Conservation (phyloP, 1,140 invertebrate species). For the Antheraea pernyi region DNA sequence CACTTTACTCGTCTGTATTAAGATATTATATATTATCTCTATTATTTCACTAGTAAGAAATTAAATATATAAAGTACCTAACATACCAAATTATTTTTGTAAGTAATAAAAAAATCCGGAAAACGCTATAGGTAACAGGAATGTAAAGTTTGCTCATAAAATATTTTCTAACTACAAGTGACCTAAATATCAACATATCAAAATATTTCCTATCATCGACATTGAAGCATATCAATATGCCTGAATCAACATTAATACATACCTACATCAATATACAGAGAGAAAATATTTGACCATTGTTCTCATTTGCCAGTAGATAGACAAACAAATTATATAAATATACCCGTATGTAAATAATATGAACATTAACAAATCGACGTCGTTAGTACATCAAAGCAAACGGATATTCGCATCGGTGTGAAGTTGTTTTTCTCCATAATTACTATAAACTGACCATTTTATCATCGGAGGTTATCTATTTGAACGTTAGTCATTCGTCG, state of each 20-base stretch:
- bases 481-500: conserved; percentile 29
- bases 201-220: too few species aligned
- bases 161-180: too few species aligned
- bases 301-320: neutral
- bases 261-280: neutral
- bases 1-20: too few species aligned
- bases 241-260: neutral
- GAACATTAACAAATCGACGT: conserved; percentile 7
- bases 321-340: neutral
- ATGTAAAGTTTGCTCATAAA: too few species aligned
- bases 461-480: conserved; percentile 11
- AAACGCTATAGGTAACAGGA: too few species aligned
- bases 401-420: conserved; percentile 7
- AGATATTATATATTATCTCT: too few species aligned
- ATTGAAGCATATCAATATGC: neutral
- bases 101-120: too few species aligned
- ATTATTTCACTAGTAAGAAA: too few species aligned
- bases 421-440: conserved; percentile 26
- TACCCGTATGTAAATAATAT: neutral
- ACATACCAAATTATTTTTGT: too few species aligned
- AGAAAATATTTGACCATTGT: neutral
- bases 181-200: too few species aligned
- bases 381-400: neutral
- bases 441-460: neutral
- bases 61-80: too few species aligned